Conservation (phyloP, 1,140 invertebrate species). For the Brachionus rubens region DNA sequence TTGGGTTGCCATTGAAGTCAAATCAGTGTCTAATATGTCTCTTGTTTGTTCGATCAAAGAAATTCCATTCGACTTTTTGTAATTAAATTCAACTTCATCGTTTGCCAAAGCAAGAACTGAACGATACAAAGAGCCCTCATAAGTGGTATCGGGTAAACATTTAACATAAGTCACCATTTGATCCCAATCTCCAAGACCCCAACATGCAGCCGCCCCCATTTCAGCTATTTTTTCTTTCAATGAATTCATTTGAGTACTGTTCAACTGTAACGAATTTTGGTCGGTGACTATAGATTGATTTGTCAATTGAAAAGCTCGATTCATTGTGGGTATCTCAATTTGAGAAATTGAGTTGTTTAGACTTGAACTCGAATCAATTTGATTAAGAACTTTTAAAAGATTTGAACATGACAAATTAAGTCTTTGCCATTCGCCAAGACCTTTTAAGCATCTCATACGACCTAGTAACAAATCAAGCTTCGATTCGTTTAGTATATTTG, state of each 20-base stretch:
- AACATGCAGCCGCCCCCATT: conserved; percentile 86
- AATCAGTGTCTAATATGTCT: conserved; percentile 87
- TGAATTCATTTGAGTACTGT: conserved; percentile 64
- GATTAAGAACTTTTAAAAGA: conserved; percentile 15
- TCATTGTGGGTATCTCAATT: conserved; percentile 1
- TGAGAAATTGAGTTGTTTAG: not conserved
- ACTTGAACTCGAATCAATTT: conserved; percentile 1
- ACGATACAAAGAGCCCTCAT: conserved; percentile 90
- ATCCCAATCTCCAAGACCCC: conserved; percentile 84
- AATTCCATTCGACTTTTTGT: conserved; percentile 54
- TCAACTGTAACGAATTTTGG: conserved; percentile 66
- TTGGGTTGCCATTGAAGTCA: conserved; percentile 95
- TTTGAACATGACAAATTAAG: not conserved
- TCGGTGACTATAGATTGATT: conserved; percentile 49
- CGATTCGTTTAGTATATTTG: conserved; percentile 46
- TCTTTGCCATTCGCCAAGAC: conserved; percentile 84
- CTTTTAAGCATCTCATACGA: conserved; percentile 92
- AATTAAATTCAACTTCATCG: conserved; percentile 60
- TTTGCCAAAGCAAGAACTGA: conserved; percentile 88
- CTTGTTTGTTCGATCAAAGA: conserved; percentile 79
- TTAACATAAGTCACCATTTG: conserved; percentile 82
- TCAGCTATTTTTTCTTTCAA: conserved; percentile 78
- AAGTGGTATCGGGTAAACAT: conserved; percentile 78
- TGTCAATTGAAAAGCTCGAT: conserved; percentile 22
- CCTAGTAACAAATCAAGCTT: conserved; percentile 80